Evolutionary conservation across 1,140 invertebrate genomes (phyloP), one percentile per base, ranked within the genome.

Genomic region (Brachystomella parvula): DNA sequence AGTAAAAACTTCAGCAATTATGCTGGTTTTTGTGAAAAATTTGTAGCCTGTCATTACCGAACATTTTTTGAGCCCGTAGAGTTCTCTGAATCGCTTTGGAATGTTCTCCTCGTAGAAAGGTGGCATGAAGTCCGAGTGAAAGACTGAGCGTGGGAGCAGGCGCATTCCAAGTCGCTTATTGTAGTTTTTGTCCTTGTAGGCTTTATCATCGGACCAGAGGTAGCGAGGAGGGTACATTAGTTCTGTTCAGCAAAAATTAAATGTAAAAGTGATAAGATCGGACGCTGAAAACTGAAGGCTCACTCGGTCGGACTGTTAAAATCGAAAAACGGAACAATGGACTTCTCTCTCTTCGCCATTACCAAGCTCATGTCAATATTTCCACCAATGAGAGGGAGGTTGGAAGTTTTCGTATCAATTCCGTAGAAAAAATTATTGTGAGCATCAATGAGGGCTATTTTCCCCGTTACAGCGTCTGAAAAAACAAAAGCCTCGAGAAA

Each of bases 161-260:
- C 56, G 60, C 69, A 71, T 68, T 28, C 29, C 69, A 2, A 61
- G 33, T n/a, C 69, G 58, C 35, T 62, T 65, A 19, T 30, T 47
- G 33, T 67, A 71, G 26, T 64, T 61, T 28, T 33, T 31, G n/a
- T 39, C 47, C 1, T 64, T 58, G 0, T 33, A 19, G 12, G 31
- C 19, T 3, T 28, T 21, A 24, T 61, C 29, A 12, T 44, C n/a
- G 1, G 57, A 30, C 21, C 6, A 1, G 3, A 71, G 35, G 30
- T 32, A 71, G 17, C 57, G 47, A 31, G 69, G 65, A 33, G 69
- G 69, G 64, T 71, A 71, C n/a, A 67, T n/a, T 21, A 71, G 21
- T 35, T 65, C 69, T 70, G 32, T n/a, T 39, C 63, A 44, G 3
- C 21, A 28, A 21, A 2, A 9, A 26, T 17, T 29, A 21, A 17